Base-by-base conservation (phyloP, 2,797 vertebrate species). In the Cyprinella venusta region DNA sequence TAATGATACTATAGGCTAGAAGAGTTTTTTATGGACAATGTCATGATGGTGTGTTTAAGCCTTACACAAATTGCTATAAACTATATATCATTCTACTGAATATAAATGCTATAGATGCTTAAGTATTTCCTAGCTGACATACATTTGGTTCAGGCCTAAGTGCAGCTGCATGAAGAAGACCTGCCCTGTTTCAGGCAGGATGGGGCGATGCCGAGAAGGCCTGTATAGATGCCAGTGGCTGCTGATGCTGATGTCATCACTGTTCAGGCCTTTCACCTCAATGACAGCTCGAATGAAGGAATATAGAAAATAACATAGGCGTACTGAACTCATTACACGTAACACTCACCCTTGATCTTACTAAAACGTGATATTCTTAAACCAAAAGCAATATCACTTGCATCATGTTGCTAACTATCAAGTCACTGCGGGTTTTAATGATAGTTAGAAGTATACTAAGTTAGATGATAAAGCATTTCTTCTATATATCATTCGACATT, bases 181-280 rank as follows among this genome's bases (percentile, higher is more conserved):
- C 80, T 76, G 85, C 91, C 90, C 89, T 87, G 86, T 74, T 80
- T 56, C 90, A 92, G 92, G 91, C 93, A 91, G 91, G 92, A 91
- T 92, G 92, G 91, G 90, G 88, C 89, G 78, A 81, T 88, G 89
- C 81, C 59, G 89, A 74, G 12, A 24, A 81, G 59, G 78, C 70
- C 76, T 80, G 81, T 52, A 16, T 54, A 26, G 59, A 65, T 63
- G 45, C 9, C 12, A 33, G 45, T 59, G 69, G 69, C 61, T 68
- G 69, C 69, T 74, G 42, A 40, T 72, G 33, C 16, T 30, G 42
- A 16, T 64, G 38, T 52, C 21, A 81, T 64, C 67, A 30, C 69
- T 64, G 30, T 64, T 40, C 42, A 63, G 79, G 79, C 79, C 68
- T 80, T 80, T 54, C 21, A 24, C 65, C 16, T 59, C 65, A 71